A percentile compares a stretch with the other conserved stretches of the same genome.
Evolutionary conservation across 2,888 invertebrate genomes (phyloP).

Genomic region (Polia nebulosa): DNA sequence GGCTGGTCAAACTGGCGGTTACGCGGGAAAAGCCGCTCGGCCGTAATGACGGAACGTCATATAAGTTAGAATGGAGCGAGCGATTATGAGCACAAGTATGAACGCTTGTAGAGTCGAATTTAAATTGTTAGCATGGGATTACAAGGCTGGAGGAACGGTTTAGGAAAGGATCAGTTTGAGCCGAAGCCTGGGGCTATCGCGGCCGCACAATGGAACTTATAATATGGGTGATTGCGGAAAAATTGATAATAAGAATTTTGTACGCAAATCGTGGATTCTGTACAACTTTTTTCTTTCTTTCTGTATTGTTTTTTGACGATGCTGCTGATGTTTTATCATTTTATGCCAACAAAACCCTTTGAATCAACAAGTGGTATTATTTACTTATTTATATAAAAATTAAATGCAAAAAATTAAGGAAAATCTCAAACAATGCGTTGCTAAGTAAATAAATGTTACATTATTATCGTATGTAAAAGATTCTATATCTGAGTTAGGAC

Average conservation of each 20-base stretch:
- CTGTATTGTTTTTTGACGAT: constrained; percentile 29
- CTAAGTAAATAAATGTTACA: constrained; percentile 62
- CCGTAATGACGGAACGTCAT: constrained; percentile 86
- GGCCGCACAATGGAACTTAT: constrained; percentile 86
- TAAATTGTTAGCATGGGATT: constrained; percentile 70
- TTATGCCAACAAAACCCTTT: constrained; percentile 17
- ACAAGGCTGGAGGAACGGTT: constrained; percentile 79
- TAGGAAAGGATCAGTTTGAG: constrained; percentile 86
- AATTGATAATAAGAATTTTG: constrained; percentile 80
- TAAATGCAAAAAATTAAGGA: neutral
- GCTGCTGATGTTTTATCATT: constrained; percentile 15
- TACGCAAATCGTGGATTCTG: constrained; percentile 65
- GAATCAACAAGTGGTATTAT: constrained; percentile 50
- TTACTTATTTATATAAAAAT: constrained; percentile 10
- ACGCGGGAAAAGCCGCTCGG: constrained; percentile 69
- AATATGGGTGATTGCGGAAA: constrained; percentile 86
- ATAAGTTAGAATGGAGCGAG: constrained; percentile 78
- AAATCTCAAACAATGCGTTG: constrained; percentile 31
- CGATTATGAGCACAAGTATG: constrained; percentile 81
- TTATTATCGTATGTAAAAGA: constrained; percentile 71
- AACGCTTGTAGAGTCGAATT: constrained; percentile 77
- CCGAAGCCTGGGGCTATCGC: constrained; percentile 86
- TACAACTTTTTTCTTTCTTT: constrained; percentile 49
- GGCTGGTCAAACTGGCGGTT: constrained; percentile 71
- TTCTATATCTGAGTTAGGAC: constrained; percentile 67